phyloP scores from a whole-genome alignment of 2,113 vertebrate genomes.

The Proterorhinus semilunaris region DNA sequence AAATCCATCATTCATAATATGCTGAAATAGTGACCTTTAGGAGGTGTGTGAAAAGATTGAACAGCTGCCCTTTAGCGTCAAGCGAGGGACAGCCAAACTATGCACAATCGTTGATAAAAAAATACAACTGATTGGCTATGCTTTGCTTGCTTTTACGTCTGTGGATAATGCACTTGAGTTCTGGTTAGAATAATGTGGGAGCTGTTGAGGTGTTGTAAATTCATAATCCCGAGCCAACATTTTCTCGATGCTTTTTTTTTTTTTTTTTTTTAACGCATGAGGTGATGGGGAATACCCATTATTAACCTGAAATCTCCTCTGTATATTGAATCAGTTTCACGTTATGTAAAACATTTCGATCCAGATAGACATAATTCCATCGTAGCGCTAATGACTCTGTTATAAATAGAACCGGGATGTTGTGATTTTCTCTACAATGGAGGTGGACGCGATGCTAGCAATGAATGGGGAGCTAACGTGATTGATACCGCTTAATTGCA shows the following conservation, averaged over 20 bases:
- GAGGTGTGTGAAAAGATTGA: background rate
- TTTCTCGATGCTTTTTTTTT: background rate
- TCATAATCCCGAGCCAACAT: background rate
- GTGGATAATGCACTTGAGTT: background rate
- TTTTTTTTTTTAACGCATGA: too few relatives aligned
- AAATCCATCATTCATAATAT: background rate
- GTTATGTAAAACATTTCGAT: background rate
- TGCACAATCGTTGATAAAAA: slow-evolving; percentile 6
- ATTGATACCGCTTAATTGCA: background rate
- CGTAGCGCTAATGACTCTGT: background rate
- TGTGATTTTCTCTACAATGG: slow-evolving; percentile 2
- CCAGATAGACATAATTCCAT: background rate
- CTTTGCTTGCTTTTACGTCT: background rate
- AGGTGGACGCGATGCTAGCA: slow-evolving; percentile 18
- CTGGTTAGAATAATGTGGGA: background rate
- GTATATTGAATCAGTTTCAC: background rate
- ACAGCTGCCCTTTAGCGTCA: slow-evolving; percentile 19
- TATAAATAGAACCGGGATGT: background rate
- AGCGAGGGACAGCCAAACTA: slow-evolving; percentile 8
- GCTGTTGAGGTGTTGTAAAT: background rate
- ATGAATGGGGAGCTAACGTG: slow-evolving; percentile 9
- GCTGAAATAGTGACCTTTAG: background rate
- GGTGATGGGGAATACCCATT: background rate
- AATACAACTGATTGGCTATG: background rate
- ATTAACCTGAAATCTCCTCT: background rate